Conservation (phyloP, 2,113 vertebrate species). For the Corynorhinus townsendii region DNA sequence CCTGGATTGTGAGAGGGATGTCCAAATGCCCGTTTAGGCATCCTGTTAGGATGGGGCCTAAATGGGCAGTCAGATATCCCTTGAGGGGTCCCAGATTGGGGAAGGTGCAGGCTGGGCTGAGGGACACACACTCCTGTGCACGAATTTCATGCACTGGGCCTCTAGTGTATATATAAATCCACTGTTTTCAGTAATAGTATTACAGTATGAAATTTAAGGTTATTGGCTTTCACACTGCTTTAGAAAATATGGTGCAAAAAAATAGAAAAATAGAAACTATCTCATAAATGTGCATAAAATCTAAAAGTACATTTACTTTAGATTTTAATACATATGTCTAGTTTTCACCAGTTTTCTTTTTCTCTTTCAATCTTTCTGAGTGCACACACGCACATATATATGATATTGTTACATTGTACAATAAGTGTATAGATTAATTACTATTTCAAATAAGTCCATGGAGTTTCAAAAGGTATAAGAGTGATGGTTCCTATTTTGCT, state of each 20-base stretch:
- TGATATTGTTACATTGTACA: background rate
- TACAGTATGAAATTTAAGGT: background rate
- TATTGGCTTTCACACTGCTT: background rate
- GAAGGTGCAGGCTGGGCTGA: no score
- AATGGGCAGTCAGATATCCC: no score
- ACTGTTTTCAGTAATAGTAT: background rate
- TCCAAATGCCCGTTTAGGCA: no score
- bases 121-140: no score
- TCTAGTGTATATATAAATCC: background rate
- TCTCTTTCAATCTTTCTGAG: background rate
- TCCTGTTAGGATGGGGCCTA: no score
- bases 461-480: background rate
- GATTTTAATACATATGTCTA: background rate
- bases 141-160: no score
- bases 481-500: conserved; percentile 16
- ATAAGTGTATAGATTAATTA: background rate
- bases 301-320: background rate
- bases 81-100: no score
- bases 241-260: background rate
- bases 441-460: background rate
- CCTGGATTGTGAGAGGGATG: no score
- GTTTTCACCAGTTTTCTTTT: background rate
- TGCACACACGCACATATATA: background rate
- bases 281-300: background rate
- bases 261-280: background rate